Evolutionary conservation across 2,888 invertebrate genomes (phyloP), one percentile per base, ranked within the genome.

Genomic region (Emesis furor): DNA sequence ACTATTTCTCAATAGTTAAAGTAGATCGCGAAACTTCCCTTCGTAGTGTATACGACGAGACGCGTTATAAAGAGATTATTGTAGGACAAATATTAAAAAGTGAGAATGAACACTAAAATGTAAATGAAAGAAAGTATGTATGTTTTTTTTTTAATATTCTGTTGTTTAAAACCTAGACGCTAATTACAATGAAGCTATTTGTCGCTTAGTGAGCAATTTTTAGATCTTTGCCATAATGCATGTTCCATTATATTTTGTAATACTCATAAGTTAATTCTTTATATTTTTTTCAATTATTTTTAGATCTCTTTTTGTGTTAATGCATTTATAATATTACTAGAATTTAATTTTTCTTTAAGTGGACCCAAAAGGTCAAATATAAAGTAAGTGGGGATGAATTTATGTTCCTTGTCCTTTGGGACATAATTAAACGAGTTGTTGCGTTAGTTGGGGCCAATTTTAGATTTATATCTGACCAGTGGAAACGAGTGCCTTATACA

Each of bases 171-270:
- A 69, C 93, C 92, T 96, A 95, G 95, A 92, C 94, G 85, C 95
- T 89, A 93, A 92, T 92, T 91, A 92, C 95, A 95, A 95, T 93
- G 95, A 96, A 94, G 96, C 96, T 96, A 95, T 95, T 95, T 94
- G 87, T 94, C 94, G 96, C 96, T 95, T 95, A 95, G 95, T 95
- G 94, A 95, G 95, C 96, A 94, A 95, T 92, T 95, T 95, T 94
- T 95, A 96, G 95, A 95, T 95, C 94, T 96, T 95, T 96, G 97
- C 97, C 97, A 97, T 97, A 97, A 96, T 95, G 96, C 97, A 97
- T 96, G 97, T 97, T 97, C 97, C 97, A 96, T 96, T 95, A 93
- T 95, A 93, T 65, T 65, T 94, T 94, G 95, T 96, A 97, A 97
- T 97, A 97, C 97, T 97, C 97, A 97, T 86, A 82, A 93, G 89